Conservation (phyloP, 2,888 invertebrate species). For the Drosophila merina region DNA sequence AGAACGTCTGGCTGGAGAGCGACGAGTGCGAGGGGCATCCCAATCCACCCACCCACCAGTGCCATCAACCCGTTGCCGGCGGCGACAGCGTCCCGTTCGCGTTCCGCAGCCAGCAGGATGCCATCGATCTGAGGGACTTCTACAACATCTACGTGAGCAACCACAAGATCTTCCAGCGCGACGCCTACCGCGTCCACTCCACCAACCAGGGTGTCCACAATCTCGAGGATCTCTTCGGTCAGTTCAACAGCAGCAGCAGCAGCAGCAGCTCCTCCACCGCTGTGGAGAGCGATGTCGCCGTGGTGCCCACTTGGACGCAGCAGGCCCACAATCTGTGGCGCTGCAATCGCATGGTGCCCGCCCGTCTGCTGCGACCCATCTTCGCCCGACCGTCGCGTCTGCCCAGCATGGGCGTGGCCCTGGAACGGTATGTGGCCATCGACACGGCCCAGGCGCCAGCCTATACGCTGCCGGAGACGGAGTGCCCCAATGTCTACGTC, state of each 20-base stretch:
- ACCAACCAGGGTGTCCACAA: constrained; percentile 81
- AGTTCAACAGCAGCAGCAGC: constrained; percentile 74
- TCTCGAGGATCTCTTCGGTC: constrained; percentile 82
- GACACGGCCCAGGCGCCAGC: constrained; percentile 88
- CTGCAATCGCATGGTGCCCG: constrained; percentile 90
- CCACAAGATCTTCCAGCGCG: constrained; percentile 87
- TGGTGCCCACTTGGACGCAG: constrained; percentile 17
- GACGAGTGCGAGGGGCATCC: constrained; percentile 48
- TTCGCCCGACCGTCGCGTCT: constrained; percentile 90
- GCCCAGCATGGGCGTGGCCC: constrained; percentile 89
- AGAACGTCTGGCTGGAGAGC: constrained; percentile 85
- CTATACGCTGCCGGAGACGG: constrained; percentile 90
- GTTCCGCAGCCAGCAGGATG: constrained; percentile 86
- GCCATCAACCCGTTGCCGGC: constrained; percentile 52
- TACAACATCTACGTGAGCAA: constrained; percentile 86
- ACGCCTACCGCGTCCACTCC: constrained; percentile 85
- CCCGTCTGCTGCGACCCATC: constrained; percentile 88
- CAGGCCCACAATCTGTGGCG: constrained; percentile 85
- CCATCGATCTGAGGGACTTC: constrained; percentile 85
- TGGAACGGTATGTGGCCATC: constrained; percentile 91
- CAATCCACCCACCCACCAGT: constrained; percentile 26
- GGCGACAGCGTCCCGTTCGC: constrained; percentile 84
- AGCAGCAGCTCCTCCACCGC: background rate
- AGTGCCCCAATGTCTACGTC: constrained; percentile 92
- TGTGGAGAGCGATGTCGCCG: background rate